Base-by-base conservation (phyloP, 2,113 vertebrate genomes). In the Columba livia region DNA sequence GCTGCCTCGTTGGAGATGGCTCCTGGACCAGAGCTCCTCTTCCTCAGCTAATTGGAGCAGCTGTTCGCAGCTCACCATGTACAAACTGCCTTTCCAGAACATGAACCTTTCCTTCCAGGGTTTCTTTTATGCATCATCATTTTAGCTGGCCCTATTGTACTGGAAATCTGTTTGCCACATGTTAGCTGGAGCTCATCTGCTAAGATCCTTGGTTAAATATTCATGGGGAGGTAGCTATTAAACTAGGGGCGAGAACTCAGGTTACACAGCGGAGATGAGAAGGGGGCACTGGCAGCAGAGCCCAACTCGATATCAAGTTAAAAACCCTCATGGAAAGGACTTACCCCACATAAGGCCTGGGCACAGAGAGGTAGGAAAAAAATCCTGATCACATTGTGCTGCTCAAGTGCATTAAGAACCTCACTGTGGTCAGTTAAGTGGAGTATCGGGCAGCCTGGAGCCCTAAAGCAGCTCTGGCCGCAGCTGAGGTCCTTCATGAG, bases 91-190 rank as follows among this genome's bases (percentile, higher is more conserved):
- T 44, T 85, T 66, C 81, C 82, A 69, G 14, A 94, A 62, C 0
- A 1, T 36, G 65, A 89, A 71, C 77, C 47, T 90, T 74, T 16
- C 87, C 67, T 93, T 83, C 72, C 71, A 92, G 51, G 16, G 36
- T 91, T 93, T 81, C 65, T 91, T 85, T 86, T 34, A 66, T n/a
- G 82, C 58, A 83, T 42, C 93, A 80, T 50, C 90, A 72, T 51
- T 96, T 93, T 69, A 92, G 40, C 28, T 95, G 89, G 19, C 28
- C 38, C 91, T 72, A 93, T 96, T 96, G 94, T 97, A 56, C 91
- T 87, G 73, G 89, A 97, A 97, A 96, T 93, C 92, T 94, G 92
- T 94, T 94, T 97, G 96, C 97, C 97, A 98, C 97, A 96, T 98
- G 97, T 95, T 96, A 93, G 50, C 92, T 51, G 56, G 13, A 90